phyloP scores from a whole-genome alignment of 2,797 vertebrate genomes.

The Cirrhinus molitorella region DNA sequence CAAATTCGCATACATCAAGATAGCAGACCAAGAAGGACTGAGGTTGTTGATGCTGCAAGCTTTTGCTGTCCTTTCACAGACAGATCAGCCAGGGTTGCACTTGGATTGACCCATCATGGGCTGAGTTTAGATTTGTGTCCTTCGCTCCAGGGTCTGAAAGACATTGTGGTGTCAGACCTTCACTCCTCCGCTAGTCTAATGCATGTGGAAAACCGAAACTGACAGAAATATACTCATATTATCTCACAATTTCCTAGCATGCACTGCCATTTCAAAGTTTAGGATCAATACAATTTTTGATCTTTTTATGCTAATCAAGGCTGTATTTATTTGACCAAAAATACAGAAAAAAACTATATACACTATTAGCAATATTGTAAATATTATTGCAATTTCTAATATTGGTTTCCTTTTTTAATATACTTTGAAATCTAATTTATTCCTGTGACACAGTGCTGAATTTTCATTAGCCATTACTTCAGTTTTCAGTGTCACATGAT shows the following conservation, averaged over 20 bases:
- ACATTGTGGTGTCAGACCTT: conserved; percentile 34
- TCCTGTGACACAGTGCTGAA: no score
- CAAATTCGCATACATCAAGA: not conserved
- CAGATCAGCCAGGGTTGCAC: conserved; percentile 10
- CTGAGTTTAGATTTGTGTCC: conserved; percentile 15
- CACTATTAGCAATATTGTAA: no score
- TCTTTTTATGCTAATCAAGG: no score
- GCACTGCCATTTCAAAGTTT: no score
- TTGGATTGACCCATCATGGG: conserved; percentile 15
- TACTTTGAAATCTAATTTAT: no score
- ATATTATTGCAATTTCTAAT: no score
- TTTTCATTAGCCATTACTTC: no score
- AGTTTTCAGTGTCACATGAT: no score
- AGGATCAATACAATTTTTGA: no score
- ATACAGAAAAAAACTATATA: no score
- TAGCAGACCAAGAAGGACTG: conserved; percentile 25
- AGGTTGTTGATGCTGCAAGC: not conserved
- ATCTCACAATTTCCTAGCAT: not conserved
- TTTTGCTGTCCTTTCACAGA: conserved; percentile 32
- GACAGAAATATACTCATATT: not conserved
- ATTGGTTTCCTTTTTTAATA: no score
- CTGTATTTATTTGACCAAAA: no score
- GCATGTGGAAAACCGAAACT: not conserved
- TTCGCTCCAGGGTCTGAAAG: conserved; percentile 16
- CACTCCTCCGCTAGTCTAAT: not conserved